Evolutionary conservation across 1,140 invertebrate genomes (phyloP), one percentile per base, ranked within the genome.

Genomic region (Probaryconus sp.): DNA sequence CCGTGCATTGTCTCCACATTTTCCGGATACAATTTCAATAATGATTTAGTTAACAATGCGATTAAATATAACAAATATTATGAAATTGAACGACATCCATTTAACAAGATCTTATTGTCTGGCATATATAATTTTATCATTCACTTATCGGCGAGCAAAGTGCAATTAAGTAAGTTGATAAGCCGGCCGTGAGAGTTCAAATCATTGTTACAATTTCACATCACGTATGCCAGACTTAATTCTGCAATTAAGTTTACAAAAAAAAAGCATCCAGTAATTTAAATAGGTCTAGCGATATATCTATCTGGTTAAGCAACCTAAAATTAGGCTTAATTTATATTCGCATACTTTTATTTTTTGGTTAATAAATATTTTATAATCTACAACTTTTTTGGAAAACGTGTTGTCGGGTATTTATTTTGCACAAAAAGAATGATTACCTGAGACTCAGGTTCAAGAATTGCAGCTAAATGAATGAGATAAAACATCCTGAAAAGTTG

Each of bases 401-500:
- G n/a, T n/a, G n/a, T n/a, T n/a, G n/a, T n/a, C n/a, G n/a, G n/a
- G n/a, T n/a, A n/a, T n/a, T n/a, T n/a, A n/a, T n/a, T n/a, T n/a
- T n/a, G n/a, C n/a, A n/a, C n/a, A n/a, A 53, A 26, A 33, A 28
- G 28, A 45, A 9, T 51, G 6, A 38, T 51, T 42, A 75, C 72
- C 80, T 75, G 72, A 5, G 72, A 69, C 43, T 75, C 72, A n/a
- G 91, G 91, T 81, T 95, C 94, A 30, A 92, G 71, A 30, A 94
- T 89, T 1, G 94, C 93, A 0, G 91, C 89, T 64, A 92, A 89
- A 76, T 95, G 94, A 28, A 95, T 91, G 47, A 95, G 82, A 79
- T 95, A 95, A 72, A 95, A 93, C 60, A 95, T 82, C 68, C 92
- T 88, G 83, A 95, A 94, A 64, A 95, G 81, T 71, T 93, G 91